These are phyloP conservation scores for Meloidogyne hapla DNA, from an alignment of 1,140 invertebrate genomes.

Conservation along the genomic window DNA sequence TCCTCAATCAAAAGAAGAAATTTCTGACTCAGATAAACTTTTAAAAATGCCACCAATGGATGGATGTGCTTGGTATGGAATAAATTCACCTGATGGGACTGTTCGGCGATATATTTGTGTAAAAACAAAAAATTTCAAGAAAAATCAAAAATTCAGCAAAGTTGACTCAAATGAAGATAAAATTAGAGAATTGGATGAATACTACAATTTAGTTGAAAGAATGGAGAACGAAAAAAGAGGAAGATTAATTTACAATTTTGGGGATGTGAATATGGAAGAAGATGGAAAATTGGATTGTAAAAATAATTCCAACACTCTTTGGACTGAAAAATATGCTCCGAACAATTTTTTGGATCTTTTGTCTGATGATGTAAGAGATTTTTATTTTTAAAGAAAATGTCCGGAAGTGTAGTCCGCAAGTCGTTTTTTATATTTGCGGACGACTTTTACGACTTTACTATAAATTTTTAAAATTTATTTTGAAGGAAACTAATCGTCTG, in stretches of 20 bases:
- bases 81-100: conserved; percentile 26
- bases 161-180: neutral
- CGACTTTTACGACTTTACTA: too few species aligned
- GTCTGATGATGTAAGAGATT: conserved; percentile 30
- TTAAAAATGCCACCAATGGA: conserved; percentile 22
- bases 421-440: neutral
- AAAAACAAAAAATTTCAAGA: neutral
- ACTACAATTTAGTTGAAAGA: neutral
- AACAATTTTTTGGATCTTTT: conserved; percentile 30
- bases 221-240: conserved; percentile 3
- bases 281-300: neutral
- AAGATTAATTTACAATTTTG: neutral
- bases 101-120: conserved; percentile 19
- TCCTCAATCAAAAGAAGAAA: neutral
- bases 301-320: neutral
- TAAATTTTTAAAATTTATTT: neutral
- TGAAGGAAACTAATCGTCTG: neutral
- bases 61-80: conserved; percentile 26
- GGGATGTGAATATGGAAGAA: neutral
- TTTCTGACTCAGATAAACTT: neutral
- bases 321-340: conserved; percentile 33
- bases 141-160: neutral
- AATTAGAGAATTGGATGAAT: neutral
- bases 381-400: conserved; percentile 4
- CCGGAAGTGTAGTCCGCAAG: neutral